These are phyloP conservation scores for Arctia plantaginis DNA, from an alignment of 2,888 invertebrate species.

Conservation along the genomic window DNA sequence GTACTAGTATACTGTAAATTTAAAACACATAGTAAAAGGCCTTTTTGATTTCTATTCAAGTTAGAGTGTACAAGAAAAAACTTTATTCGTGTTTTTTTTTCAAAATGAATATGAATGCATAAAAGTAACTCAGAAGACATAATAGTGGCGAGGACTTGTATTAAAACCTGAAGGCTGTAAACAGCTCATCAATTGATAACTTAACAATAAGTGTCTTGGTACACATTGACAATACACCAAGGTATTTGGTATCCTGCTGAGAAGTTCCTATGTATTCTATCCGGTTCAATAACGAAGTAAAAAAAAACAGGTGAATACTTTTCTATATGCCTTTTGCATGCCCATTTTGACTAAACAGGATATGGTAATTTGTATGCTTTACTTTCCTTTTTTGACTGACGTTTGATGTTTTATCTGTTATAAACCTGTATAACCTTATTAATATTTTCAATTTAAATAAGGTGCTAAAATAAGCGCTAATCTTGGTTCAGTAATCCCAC, in stretches of 20 bases:
- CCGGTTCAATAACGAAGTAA: constrained; percentile 16
- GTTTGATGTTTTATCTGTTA: not conserved
- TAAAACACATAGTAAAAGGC: too few species aligned
- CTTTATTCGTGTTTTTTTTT: too few species aligned
- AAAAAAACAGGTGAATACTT: too few species aligned
- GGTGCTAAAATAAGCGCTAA: too few species aligned
- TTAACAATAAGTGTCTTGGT: constrained; percentile 39
- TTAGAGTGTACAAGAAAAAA: too few species aligned
- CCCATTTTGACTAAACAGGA: not conserved
- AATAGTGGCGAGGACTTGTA: not conserved
- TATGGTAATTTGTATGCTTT: constrained; percentile 12
- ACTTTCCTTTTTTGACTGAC: not conserved
- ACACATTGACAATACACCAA: constrained; percentile 37
- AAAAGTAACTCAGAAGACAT: not conserved
- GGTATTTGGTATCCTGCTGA: constrained; percentile 49
- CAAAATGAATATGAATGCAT: too few species aligned
- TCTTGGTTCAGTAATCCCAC: too few species aligned
- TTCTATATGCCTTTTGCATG: constrained; percentile 3
- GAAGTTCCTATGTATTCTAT: constrained; percentile 43
- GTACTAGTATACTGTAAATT: too few species aligned
- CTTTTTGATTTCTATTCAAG: too few species aligned
- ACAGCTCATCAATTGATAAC: constrained; percentile 21
- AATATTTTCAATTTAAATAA: too few species aligned
- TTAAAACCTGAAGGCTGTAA: constrained; percentile 6
- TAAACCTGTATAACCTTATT: too few species aligned